Base-by-base conservation (phyloP, 2,113 vertebrate genomes). In the Syngnathus floridae region DNA sequence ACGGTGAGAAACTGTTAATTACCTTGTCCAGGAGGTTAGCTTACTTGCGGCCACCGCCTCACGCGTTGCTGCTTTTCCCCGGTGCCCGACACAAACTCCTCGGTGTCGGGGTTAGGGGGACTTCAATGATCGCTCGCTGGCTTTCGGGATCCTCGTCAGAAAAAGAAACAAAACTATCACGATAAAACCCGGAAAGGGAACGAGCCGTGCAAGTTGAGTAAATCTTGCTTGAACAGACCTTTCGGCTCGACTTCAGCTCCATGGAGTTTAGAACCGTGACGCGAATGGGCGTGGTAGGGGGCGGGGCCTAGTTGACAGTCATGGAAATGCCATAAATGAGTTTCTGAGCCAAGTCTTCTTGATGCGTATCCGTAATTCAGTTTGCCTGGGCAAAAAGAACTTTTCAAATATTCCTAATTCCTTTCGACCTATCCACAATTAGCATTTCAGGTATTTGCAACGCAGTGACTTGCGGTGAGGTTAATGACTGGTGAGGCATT, bases 61-160 rank as follows among this genome's bases (percentile, higher is more conserved):
- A 56, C 54, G 54, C 26, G 26, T 31, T 35, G 26, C 5, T 56
- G 54, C 54, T 56, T 51, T 56, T 31, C 11, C 26, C 54, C 26
- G 54, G 54, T 56, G 54, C 54, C 26, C 54, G 13, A 56, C 54
- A 31, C 26, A 56, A 55, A 56, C 54, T 56, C 54, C 54, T 16
- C 54, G 54, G 31, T 6, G 54, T 56, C 54, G 52, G 54, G 22
- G 22, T 22, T 22, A 22, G 22, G 22, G 12, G 26, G 54, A 2
- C 26, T 35, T 36, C 54, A 56, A 35, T 14, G 3, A 26, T 9
- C 48, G 9, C 17, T 51, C 19, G 19, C 19, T 19, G 13, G 26
- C 26, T 56, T 26, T 56, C 13, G 13, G 54, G 22, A 6, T 56
- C 14, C 22, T 31, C 12, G 22, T 12, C 11, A 21, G 4, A 54